Conservation (phyloP, 2,888 invertebrate genomes). For the Hololepta plana region DNA sequence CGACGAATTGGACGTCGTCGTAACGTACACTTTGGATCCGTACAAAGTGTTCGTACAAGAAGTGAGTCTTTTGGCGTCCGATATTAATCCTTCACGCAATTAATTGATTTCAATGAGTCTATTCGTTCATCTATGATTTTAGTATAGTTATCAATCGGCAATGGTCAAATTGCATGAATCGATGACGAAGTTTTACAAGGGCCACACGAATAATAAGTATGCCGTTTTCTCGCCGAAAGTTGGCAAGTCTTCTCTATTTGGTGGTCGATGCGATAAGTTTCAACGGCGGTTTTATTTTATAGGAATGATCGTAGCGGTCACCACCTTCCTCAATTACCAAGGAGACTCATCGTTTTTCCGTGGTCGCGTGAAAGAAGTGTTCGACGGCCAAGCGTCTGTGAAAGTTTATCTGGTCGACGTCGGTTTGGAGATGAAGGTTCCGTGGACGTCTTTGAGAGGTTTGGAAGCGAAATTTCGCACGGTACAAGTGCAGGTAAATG, state of each 20-base stretch:
- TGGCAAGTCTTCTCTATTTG: too few relatives aligned
- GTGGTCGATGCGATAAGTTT: too few relatives aligned
- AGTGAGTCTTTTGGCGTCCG: conserved; percentile 23
- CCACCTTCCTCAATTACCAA: too few relatives aligned
- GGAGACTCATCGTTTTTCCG: too few relatives aligned
- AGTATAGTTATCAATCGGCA: conserved; percentile 3
- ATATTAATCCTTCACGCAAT: neutral
- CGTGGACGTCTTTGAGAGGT: conserved; percentile 32
- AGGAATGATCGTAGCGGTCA: too few relatives aligned
- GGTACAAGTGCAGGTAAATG: conserved; percentile 17
- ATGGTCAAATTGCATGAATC: conserved; percentile 9
- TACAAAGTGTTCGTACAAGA: conserved; percentile 44
- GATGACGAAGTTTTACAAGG: conserved; percentile 15
- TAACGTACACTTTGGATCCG: conserved; percentile 43
- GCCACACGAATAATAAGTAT: conserved; percentile 8
- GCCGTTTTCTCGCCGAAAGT: conserved; percentile 16
- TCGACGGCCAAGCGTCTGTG: conserved; percentile 27
- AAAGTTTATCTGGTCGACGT: conserved; percentile 43
- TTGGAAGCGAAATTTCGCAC: conserved; percentile 23
- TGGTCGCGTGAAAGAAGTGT: conserved; percentile 32
- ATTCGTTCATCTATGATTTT: conserved; percentile 1
- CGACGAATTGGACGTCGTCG: conserved; percentile 29
- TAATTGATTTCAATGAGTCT: neutral
- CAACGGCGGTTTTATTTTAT: too few relatives aligned
- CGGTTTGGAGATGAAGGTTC: conserved; percentile 33